phyloP scores from a whole-genome alignment of 2,797 vertebrate species.

The Sebastolobus altivelis region DNA sequence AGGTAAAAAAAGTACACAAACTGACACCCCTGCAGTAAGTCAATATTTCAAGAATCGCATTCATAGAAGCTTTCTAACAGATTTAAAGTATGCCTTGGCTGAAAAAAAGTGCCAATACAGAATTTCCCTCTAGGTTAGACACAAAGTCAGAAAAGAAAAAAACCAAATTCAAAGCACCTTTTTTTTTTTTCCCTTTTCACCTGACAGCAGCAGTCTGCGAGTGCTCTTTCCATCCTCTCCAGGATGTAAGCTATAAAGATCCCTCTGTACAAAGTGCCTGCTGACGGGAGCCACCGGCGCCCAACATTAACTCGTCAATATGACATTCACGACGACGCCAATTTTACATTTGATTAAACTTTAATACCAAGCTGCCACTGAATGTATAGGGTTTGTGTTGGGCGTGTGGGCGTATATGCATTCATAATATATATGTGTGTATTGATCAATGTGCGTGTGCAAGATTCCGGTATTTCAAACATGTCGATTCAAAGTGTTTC shows the following conservation, averaged over 20 bases:
- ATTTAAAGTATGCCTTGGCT: not conserved
- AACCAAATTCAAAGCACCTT: not conserved
- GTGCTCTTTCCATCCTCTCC: constrained; percentile 25
- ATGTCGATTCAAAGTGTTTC: constrained; percentile 40
- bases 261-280: constrained; percentile 39
- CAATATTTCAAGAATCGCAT: not conserved
- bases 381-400: constrained; percentile 8
- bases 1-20: not conserved
- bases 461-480: constrained; percentile 39
- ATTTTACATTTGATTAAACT: constrained; percentile 61
- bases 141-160: constrained; percentile 21
- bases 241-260: constrained; percentile 43
- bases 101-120: constrained; percentile 7
- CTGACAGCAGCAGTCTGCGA: constrained; percentile 44
- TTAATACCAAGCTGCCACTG: constrained; percentile 36
- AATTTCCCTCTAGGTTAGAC: constrained; percentile 19
- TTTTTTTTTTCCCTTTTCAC: constrained; percentile 14
- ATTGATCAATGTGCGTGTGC: not conserved
- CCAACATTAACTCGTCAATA: constrained; percentile 57
- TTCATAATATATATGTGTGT: not conserved
- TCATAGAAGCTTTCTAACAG: not conserved
- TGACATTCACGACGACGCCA: constrained; percentile 50
- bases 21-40: not conserved
- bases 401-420: not conserved
- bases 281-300: constrained; percentile 24